phyloP scores from a whole-genome alignment of 2,888 invertebrate species.

The Tillus elongatus region DNA sequence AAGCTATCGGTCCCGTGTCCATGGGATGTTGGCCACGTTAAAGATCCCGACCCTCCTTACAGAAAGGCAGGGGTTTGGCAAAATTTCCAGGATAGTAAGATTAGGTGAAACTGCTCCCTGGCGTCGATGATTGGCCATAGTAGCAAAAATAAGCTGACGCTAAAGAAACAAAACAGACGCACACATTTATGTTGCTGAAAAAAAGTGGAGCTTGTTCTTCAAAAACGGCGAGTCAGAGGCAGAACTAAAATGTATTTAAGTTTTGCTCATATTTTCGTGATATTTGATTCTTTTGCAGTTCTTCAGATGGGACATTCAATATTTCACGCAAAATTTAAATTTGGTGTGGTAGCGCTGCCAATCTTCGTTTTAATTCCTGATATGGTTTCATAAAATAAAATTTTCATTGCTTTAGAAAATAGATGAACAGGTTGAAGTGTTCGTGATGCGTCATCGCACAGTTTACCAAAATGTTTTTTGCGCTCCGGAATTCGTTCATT shows the following conservation, averaged over 20 bases:
- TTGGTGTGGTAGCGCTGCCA: slow-evolving; percentile 2
- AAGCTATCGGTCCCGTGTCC: too few relatives aligned
- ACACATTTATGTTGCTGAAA: not conserved
- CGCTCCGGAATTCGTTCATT: slow-evolving; percentile 3
- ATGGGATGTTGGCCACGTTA: too few relatives aligned
- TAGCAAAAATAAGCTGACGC: too few relatives aligned
- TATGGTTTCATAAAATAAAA: not conserved
- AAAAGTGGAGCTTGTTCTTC: slow-evolving; percentile 3
- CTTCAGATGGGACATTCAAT: not conserved
- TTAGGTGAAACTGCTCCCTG: too few relatives aligned
- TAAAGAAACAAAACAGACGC: too few relatives aligned
- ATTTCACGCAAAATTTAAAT: slow-evolving; percentile 3
- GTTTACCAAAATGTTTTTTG: not conserved
- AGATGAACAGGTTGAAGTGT: slow-evolving; percentile 2
- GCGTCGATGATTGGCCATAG: too few relatives aligned
- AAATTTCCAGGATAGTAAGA: too few relatives aligned
- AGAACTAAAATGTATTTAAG: not conserved
- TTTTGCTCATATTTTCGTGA: slow-evolving; percentile 1
- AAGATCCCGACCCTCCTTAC: too few relatives aligned
- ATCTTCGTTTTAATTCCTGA: not conserved
- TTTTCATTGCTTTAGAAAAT: not conserved
- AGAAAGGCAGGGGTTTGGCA: too few relatives aligned
- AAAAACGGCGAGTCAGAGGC: not conserved
- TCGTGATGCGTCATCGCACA: slow-evolving; percentile 4
- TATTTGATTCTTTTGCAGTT: not conserved